phyloP scores from a whole-genome alignment of 1,140 invertebrate genomes.

The Drosophila dunni region DNA sequence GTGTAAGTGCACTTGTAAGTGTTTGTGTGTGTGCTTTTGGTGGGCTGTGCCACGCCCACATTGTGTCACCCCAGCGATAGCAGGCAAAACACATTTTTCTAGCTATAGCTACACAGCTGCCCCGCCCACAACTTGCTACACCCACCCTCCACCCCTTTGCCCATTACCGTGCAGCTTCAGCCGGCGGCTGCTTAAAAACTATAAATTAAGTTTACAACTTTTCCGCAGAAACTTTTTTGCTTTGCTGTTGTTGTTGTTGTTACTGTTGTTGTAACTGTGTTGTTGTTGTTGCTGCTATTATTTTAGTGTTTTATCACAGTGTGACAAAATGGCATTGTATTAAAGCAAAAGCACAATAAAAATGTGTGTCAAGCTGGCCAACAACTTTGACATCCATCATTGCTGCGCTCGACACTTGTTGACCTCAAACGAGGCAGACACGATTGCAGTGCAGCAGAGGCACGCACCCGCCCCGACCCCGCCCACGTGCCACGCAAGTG shows the following conservation, averaged over 20 bases:
- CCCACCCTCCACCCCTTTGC: neutral
- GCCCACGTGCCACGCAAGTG: conserved; percentile 8
- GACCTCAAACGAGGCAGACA: conserved; percentile 55
- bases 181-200: conserved; percentile 77
- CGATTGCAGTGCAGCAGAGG: neutral
- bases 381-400: conserved; percentile 77
- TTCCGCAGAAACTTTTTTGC: conserved; percentile 65
- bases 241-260: neutral
- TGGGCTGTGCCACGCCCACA: conserved; percentile 40
- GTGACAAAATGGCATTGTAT: conserved; percentile 74
- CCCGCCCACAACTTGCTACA: neutral
- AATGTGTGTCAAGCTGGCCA: conserved; percentile 68
- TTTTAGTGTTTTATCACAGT: conserved; percentile 75
- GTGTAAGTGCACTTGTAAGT: conserved; percentile 1
- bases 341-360: conserved; percentile 41
- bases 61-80: conserved; percentile 46
- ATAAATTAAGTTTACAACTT: conserved; percentile 83
- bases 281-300: conserved; percentile 39
- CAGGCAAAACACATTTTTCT: conserved; percentile 68
- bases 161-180: conserved; percentile 13
- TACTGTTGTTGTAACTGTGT: neutral
- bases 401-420: conserved; percentile 73
- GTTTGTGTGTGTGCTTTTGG: conserved; percentile 2
- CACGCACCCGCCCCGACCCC: neutral
- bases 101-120: conserved; percentile 22